Percentiles rank a stretch among this genome's conserved stretches.
Evolutionary conservation across 2,797 vertebrate genomes (phyloP).

Genomic region (Amphiprion clarkii): DNA sequence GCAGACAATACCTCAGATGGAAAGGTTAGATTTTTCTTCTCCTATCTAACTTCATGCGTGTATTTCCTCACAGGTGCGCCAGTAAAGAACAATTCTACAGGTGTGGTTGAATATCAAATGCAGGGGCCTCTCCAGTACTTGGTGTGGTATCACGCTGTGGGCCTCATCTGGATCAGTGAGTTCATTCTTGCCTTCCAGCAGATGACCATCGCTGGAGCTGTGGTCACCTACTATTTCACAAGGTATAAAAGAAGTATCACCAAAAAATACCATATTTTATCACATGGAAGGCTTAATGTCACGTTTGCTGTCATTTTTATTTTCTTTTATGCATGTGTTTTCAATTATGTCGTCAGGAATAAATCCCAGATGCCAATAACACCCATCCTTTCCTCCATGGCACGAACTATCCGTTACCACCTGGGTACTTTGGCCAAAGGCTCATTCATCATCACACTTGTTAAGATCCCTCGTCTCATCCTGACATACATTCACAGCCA

Average conservation of each 20-base stretch:
- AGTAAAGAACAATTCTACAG: slow-evolving; percentile 87
- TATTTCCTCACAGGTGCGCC: slow-evolving; percentile 86
- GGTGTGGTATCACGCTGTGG: slow-evolving; percentile 96
- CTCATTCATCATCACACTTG: slow-evolving; percentile 97
- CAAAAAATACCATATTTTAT: neutral
- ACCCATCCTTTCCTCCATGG: slow-evolving; percentile 91
- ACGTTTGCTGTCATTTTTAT: neutral
- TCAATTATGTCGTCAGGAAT: slow-evolving; percentile 81
- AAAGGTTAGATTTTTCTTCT: neutral
- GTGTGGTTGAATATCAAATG: slow-evolving; percentile 90
- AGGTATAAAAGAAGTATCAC: slow-evolving; percentile 79
- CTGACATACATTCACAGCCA: slow-evolving; percentile 96
- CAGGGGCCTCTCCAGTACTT: slow-evolving; percentile 92
- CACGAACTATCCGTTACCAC: slow-evolving; percentile 92
- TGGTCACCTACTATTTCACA: slow-evolving; percentile 98
- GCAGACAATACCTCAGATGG: neutral
- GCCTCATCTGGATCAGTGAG: slow-evolving; percentile 98
- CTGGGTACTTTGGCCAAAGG: slow-evolving; percentile 97
- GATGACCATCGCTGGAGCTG: slow-evolving; percentile 97
- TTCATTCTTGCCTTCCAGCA: slow-evolving; percentile 98
- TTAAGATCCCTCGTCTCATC: slow-evolving; percentile 97
- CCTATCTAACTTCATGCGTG: neutral
- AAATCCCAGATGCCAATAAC: slow-evolving; percentile 91
- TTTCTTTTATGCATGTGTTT: neutral
- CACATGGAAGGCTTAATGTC: too few species aligned